Base-by-base conservation (phyloP, 2,888 invertebrate genomes). In the Argyresthia albistria region DNA sequence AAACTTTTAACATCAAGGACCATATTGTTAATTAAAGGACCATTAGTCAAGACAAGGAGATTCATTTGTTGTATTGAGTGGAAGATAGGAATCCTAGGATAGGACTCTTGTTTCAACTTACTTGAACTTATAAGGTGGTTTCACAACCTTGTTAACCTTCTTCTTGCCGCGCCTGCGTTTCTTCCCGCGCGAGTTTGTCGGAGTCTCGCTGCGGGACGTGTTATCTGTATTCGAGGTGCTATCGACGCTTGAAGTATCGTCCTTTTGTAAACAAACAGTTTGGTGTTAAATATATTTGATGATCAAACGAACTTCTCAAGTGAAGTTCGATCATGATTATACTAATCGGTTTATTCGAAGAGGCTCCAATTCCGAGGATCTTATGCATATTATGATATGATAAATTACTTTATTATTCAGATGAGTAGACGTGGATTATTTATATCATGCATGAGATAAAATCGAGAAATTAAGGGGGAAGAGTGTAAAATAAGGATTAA, bases 171-270 rank as follows among this genome's bases (percentile, higher is more conserved):
- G 81, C 57, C 88, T 70, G 10, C 88, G 87, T 66, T 89, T 89
- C 43, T 88, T 84, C 1, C 89, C 90, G 39, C 90, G 84, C 47
- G 90, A 89, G 58, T 91, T 91, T 10, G 93, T 93, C 1, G 95
- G 95, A 16, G 95, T 95, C 64, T 93, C 95, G 76, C 95, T 95
- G 46, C 94, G 87, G 50, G 93, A 93, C 43, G 93, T 93, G 61
- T 93, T 95, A 67, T 94, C 94, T 35, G 94, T 93, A 15, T 93
- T 93, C 3, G 93, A 93, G 25, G 93, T 93, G 69, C 95, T 95
- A 56, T 93, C 92, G 53, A 94, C 91, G 70, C 95, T 95, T 4
- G 93, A 94, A 51, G 94, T 92, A 70, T 95, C 95, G 76, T 95
- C 88, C 88, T 25, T 25, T 25, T 88, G 56, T 48, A 58, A 49